phyloP scores from a whole-genome alignment of 1,140 invertebrate genomes.

The Hormaphis cornu region DNA sequence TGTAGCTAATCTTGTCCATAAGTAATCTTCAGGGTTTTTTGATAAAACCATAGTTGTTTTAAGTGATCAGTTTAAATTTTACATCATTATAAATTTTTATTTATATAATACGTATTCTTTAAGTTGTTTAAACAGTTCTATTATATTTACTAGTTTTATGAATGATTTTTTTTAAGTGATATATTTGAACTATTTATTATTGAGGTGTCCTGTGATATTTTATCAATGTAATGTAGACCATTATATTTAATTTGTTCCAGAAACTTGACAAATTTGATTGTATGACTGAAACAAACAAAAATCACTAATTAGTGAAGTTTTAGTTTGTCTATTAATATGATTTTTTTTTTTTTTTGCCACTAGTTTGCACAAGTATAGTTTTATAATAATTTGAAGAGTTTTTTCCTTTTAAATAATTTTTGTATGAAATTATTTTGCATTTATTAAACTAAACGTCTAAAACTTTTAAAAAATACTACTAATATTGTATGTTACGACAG shows the following conservation, averaged over 20 bases:
- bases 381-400: too few species aligned
- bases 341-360: too few species aligned
- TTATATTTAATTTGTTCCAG: background rate
- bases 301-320: too few species aligned
- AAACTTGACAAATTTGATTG: background rate
- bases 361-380: too few species aligned
- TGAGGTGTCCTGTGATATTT: constrained; percentile 5
- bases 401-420: too few species aligned
- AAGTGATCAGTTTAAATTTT: too few species aligned
- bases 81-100: background rate
- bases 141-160: background rate
- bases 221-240: constrained; percentile 3
- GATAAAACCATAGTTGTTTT: background rate
- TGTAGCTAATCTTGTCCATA: background rate
- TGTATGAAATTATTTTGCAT: too few species aligned
- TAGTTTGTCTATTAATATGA: too few species aligned
- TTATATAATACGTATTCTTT: background rate
- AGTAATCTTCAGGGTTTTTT: background rate
- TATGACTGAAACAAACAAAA: background rate
- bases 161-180: background rate
- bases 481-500: too few species aligned
- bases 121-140: background rate
- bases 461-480: too few species aligned
- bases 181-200: constrained; percentile 11
- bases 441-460: too few species aligned